phyloP scores from a whole-genome alignment of 2,888 invertebrate species.

The Serripes groenlandicus region DNA sequence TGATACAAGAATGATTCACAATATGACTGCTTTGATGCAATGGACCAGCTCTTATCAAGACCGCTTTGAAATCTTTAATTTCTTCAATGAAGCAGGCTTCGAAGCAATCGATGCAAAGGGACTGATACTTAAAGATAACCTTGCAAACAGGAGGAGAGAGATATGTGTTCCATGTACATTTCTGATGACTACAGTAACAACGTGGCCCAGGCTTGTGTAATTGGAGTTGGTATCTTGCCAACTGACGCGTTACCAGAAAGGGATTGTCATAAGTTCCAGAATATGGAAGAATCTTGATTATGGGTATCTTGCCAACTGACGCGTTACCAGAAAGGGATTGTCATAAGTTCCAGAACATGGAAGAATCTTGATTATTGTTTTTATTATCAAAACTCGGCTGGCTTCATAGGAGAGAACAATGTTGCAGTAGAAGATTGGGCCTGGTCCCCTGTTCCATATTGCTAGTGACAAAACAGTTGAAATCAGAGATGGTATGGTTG shows the following conservation, averaged over 20 bases:
- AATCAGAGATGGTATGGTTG: conserved; percentile 72
- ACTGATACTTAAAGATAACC: conserved; percentile 73
- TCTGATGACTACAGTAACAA: conserved; percentile 71
- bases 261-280: conserved; percentile 71
- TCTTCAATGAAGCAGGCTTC: conserved; percentile 63
- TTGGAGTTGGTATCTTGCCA: conserved; percentile 71
- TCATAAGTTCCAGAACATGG: conserved; percentile 71
- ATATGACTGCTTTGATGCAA: conserved; percentile 76
- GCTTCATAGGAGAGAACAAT: conserved; percentile 65
- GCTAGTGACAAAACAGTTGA: conserved; percentile 68
- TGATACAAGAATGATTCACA: conserved; percentile 69
- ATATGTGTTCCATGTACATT: conserved; percentile 69
- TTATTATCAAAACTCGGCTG: conserved; percentile 68
- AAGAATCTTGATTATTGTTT: conserved; percentile 80
- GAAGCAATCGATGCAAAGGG: conserved; percentile 69
- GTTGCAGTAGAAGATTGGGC: conserved; percentile 79
- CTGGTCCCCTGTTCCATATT: conserved; percentile 68
- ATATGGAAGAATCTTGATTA: conserved; percentile 78
- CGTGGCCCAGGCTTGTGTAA: conserved; percentile 68
- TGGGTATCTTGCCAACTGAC: no score
- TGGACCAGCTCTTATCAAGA: conserved; percentile 79
- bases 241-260: conserved; percentile 37
- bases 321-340: conserved; percentile 58
- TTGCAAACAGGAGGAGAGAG: conserved; percentile 81
- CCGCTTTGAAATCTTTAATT: conserved; percentile 68